Evolutionary conservation across 2,113 vertebrate genomes (phyloP).

Genomic region (Tetrax tetrax): DNA sequence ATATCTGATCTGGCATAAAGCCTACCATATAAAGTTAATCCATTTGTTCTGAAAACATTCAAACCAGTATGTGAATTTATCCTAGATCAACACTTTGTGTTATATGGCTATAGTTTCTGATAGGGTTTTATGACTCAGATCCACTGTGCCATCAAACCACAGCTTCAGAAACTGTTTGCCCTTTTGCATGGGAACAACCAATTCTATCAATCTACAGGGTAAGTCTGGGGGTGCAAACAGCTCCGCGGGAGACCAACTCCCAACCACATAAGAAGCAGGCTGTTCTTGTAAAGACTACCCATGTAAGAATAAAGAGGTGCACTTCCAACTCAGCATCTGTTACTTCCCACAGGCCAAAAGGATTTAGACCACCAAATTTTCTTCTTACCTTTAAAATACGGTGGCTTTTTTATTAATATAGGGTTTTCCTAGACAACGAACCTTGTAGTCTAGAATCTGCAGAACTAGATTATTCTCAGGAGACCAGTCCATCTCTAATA

Average conservation of each 20-base stretch:
- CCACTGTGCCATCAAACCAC: background rate
- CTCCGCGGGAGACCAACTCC: background rate
- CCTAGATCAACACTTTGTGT: background rate
- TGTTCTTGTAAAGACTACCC: background rate
- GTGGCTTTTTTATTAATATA: background rate
- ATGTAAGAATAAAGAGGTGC: background rate
- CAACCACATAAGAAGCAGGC: background rate
- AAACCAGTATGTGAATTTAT: background rate
- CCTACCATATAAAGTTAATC: constrained; percentile 16
- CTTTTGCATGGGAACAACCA: background rate
- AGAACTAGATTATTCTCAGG: background rate
- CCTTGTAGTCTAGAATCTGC: background rate
- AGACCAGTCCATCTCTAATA: background rate
- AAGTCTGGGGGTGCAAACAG: background rate
- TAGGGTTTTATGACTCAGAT: background rate
- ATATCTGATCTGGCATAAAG: constrained; percentile 41
- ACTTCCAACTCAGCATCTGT: background rate
- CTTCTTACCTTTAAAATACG: background rate
- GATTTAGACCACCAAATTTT: background rate
- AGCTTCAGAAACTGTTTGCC: background rate
- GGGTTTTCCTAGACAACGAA: background rate
- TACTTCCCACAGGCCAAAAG: background rate
- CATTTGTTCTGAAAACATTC: constrained; percentile 56
- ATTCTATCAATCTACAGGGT: background rate
- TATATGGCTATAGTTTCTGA: background rate